Conservation (phyloP, 2,888 invertebrate species). For the Cacoxenus indagator region DNA sequence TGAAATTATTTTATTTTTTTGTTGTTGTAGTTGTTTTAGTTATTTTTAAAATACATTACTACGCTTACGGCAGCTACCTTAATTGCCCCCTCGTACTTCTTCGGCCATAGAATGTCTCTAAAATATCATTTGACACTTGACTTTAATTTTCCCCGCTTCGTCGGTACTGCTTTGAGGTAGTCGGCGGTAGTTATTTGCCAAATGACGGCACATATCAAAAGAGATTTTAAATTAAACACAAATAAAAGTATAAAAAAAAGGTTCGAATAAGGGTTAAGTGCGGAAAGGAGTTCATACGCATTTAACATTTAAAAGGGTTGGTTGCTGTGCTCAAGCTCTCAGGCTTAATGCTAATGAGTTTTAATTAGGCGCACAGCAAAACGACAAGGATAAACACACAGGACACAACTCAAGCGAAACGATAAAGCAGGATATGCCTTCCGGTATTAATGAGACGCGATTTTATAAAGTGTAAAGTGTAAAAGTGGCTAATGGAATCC, state of each 20-base stretch:
- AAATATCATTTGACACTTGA: slow-evolving; percentile 12
- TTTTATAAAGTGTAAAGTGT: slow-evolving; percentile 22
- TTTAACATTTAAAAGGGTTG: neutral
- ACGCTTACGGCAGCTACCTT: too few relatives aligned
- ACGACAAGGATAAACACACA: slow-evolving; percentile 21
- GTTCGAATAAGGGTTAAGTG: slow-evolving; percentile 6
- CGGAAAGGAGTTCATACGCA: neutral
- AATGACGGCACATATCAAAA: slow-evolving; percentile 10
- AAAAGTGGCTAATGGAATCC: slow-evolving; percentile 11
- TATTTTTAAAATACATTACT: too few relatives aligned
- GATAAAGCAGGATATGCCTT: slow-evolving; percentile 1
- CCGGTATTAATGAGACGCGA: slow-evolving; percentile 9
- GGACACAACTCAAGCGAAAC: slow-evolving; percentile 15
- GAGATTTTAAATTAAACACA: too few relatives aligned
- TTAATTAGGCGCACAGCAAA: slow-evolving; percentile 62
- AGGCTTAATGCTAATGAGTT: slow-evolving; percentile 61
- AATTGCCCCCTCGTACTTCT: too few relatives aligned
- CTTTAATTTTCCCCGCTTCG: neutral
- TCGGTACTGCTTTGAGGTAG: neutral
- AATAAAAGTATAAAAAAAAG: slow-evolving; percentile 28
- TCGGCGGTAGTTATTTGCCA: slow-evolving; percentile 10
- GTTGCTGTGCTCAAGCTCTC: slow-evolving; percentile 48
- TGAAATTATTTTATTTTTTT: slow-evolving; percentile 8
- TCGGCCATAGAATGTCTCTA: neutral
- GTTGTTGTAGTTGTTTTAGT: slow-evolving; percentile 11